These are phyloP conservation scores for Acestrorhynchus altus DNA, from an alignment of 2,797 vertebrate genomes.

Conservation along the genomic window DNA sequence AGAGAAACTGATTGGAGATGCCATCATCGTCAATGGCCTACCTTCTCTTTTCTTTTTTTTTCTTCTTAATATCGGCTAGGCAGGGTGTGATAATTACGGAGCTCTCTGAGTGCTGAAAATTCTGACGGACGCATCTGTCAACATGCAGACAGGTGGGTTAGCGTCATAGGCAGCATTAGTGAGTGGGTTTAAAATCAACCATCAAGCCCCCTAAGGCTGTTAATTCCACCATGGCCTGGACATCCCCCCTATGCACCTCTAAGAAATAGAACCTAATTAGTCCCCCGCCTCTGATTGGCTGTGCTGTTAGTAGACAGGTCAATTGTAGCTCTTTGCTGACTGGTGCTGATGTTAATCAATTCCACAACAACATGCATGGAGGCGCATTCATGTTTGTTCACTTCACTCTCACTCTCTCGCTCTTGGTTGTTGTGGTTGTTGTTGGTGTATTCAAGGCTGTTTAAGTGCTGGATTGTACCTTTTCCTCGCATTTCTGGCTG, in stretches of 20 bases:
- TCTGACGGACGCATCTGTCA: slow-evolving; percentile 87
- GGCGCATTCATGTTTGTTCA: slow-evolving; percentile 62
- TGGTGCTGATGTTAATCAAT: slow-evolving; percentile 58
- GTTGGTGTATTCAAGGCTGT: slow-evolving; percentile 68
- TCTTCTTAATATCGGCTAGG: slow-evolving; percentile 86
- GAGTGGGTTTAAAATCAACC: slow-evolving; percentile 55
- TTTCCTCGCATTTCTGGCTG: slow-evolving; percentile 93
- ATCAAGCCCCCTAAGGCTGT: slow-evolving; percentile 57
- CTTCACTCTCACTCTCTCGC: slow-evolving; percentile 54
- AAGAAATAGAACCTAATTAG: slow-evolving; percentile 19
- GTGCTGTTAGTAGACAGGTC: slow-evolving; percentile 14
- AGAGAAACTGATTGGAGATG: slow-evolving; percentile 70
- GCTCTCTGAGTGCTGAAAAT: slow-evolving; percentile 79
- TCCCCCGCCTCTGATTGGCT: slow-evolving; percentile 40
- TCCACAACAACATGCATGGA: slow-evolving; percentile 79
- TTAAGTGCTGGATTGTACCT: slow-evolving; percentile 86
- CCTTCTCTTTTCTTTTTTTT: slow-evolving; percentile 82
- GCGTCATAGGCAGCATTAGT: slow-evolving; percentile 64
- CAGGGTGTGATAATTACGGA: slow-evolving; percentile 83
- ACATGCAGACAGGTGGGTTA: slow-evolving; percentile 86
- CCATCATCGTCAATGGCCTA: slow-evolving; percentile 79
- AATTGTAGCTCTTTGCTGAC: slow-evolving; percentile 23
- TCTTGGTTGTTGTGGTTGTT: slow-evolving; percentile 66
- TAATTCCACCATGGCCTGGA: slow-evolving; percentile 47
- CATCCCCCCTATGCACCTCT: slow-evolving; percentile 1